These are phyloP conservation scores for Diabrotica virgifera DNA, from an alignment of 1,140 invertebrate genomes.

Conservation along the genomic window DNA sequence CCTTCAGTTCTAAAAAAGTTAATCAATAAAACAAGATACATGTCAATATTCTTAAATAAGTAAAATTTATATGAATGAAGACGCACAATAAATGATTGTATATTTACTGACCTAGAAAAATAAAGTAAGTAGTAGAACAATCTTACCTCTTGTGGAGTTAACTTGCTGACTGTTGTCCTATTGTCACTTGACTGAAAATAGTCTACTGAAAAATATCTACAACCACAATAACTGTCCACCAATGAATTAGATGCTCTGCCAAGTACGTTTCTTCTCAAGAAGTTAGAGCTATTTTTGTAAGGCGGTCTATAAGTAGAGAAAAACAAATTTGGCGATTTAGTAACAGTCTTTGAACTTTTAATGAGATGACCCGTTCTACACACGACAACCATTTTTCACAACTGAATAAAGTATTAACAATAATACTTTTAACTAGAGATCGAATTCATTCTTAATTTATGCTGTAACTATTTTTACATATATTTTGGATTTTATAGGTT, in stretches of 20 bases:
- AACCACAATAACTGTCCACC: constrained; percentile 26
- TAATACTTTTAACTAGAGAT: constrained; percentile 1
- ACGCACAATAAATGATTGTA: too few species aligned
- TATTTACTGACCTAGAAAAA: too few species aligned
- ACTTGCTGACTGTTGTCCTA: constrained; percentile 31
- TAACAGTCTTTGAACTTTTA: constrained; percentile 28
- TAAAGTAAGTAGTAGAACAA: too few species aligned
- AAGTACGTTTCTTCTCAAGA: background rate
- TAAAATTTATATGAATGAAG: too few species aligned
- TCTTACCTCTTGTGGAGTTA: constrained; percentile 43
- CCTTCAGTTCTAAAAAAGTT: too few species aligned
- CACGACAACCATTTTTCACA: constrained; percentile 30
- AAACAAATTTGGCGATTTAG: constrained; percentile 27
- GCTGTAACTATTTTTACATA: background rate
- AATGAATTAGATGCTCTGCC: constrained; percentile 10
- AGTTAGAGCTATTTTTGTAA: background rate
- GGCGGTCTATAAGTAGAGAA: constrained; percentile 11
- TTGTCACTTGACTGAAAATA: constrained; percentile 32
- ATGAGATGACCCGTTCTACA: constrained; percentile 26
- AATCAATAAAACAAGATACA: too few species aligned
- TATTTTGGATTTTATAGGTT: background rate
- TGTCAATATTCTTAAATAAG: too few species aligned
- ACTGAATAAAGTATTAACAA: background rate
- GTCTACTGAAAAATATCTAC: constrained; percentile 30
- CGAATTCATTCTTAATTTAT: background rate